phyloP scores from a whole-genome alignment of 2,888 invertebrate species.

The Drosophila mulleri region DNA sequence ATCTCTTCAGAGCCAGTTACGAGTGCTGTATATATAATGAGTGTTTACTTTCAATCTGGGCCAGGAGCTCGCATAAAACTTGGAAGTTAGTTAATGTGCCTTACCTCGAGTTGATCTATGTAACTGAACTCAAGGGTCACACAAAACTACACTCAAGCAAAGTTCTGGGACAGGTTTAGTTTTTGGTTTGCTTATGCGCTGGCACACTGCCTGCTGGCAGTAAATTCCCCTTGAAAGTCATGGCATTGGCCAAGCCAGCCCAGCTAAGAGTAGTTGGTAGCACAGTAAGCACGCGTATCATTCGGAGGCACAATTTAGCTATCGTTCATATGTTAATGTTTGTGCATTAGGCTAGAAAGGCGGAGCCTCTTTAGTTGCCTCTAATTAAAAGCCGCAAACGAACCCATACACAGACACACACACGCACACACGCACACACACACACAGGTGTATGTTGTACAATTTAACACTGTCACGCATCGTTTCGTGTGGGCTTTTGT shows the following conservation, averaged over 20 bases:
- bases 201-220: conserved; percentile 26
- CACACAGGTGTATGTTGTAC: conserved; percentile 36
- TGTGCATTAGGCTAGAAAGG: conserved; percentile 50
- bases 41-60: conserved; percentile 21
- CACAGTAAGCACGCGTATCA: conserved; percentile 33
- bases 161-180: conserved; percentile 31
- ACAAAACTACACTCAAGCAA: conserved; percentile 20
- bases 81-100: conserved; percentile 28
- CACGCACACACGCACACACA: neutral
- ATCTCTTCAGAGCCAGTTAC: neutral
- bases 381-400: conserved; percentile 71
- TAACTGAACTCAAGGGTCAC: conserved; percentile 38
- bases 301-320: conserved; percentile 52
- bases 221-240: conserved; percentile 28
- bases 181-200: conserved; percentile 49
- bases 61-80: conserved; percentile 3
- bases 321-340: conserved; percentile 76
- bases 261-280: too few relatives aligned
- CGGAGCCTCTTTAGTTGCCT: conserved; percentile 58
- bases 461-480: conserved; percentile 79
- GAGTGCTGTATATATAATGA: conserved; percentile 10
- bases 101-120: conserved; percentile 40
- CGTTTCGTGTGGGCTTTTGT: conserved; percentile 65
- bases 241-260: conserved; percentile 50
- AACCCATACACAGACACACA: conserved; percentile 26